Percentiles rank a stretch among this genome's conserved stretches.
These are phyloP conservation scores for Microplitis deprimator DNA, from an alignment of 2,888 invertebrate species.

Conservation along the genomic window DNA sequence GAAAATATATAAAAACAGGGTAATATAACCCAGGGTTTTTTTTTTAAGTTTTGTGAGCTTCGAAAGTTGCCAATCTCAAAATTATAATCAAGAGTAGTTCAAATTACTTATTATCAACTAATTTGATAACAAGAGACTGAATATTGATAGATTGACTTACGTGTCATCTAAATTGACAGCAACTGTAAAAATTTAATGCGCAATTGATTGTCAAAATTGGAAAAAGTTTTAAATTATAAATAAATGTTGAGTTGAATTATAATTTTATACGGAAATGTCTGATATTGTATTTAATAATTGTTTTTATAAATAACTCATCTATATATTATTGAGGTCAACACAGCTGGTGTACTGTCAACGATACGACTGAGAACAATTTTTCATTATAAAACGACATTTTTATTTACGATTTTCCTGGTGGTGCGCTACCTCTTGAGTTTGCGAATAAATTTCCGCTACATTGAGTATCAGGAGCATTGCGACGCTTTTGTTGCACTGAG, in stretches of 20 bases:
- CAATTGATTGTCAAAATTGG: no score
- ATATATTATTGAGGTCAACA: slow-evolving; percentile 10
- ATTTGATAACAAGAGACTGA: no score
- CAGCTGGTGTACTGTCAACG: neutral
- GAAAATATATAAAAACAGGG: neutral
- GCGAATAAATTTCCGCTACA: slow-evolving; percentile 49
- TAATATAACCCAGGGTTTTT: neutral
- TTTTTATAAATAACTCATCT: neutral
- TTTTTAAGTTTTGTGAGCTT: neutral
- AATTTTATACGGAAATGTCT: no score
- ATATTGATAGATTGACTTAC: no score
- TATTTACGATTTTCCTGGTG: slow-evolving; percentile 44
- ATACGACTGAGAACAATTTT: slow-evolving; percentile 23
- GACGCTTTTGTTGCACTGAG: slow-evolving; percentile 32
- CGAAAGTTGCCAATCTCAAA: neutral
- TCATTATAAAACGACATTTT: slow-evolving; percentile 28
- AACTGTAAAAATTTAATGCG: no score
- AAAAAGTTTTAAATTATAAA: no score
- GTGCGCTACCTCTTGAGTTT: slow-evolving; percentile 38
- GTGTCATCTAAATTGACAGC: no score
- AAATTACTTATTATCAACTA: no score
- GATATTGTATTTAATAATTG: neutral
- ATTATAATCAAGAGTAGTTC: neutral
- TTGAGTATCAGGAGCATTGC: slow-evolving; percentile 44
- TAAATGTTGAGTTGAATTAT: no score